Evolutionary conservation across 2,797 vertebrate genomes (phyloP).

Genomic region (Sebastes nivosus): DNA sequence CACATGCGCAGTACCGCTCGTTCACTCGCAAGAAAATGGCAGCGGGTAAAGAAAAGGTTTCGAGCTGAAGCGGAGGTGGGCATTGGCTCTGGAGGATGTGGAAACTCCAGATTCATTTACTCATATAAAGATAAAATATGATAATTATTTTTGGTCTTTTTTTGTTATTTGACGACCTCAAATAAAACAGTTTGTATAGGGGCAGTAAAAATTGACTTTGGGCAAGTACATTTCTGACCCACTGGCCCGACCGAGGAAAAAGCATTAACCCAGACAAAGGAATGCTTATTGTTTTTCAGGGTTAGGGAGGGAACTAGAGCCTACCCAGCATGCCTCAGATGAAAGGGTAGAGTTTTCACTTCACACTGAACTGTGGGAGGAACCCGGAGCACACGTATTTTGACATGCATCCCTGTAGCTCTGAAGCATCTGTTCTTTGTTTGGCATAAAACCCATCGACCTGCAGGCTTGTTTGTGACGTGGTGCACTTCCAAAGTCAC

Average conservation of each 20-base stretch:
- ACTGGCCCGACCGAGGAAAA: background rate
- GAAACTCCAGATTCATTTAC: too few relatives aligned
- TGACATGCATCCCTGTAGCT: background rate
- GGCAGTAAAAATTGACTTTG: too few relatives aligned
- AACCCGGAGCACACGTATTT: background rate
- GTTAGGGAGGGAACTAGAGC: background rate
- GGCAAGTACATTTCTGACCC: too few relatives aligned
- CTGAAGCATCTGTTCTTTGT: background rate
- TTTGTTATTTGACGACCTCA: rapidly evolving
- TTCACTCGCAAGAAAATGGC: too few relatives aligned
- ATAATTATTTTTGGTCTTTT: too few relatives aligned
- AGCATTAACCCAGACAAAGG: background rate
- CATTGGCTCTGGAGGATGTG: too few relatives aligned
- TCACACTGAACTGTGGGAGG: background rate
- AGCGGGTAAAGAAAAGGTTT: too few relatives aligned
- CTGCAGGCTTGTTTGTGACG: background rate
- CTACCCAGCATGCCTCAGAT: background rate
- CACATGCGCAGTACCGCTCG: too few relatives aligned
- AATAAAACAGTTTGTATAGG: too few relatives aligned
- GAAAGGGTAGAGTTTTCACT: background rate
- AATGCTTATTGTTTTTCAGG: background rate
- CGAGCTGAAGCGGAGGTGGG: too few relatives aligned
- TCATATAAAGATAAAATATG: too few relatives aligned
- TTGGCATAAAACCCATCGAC: background rate
- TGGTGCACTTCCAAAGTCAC: background rate